Base-by-base conservation (phyloP, 2,113 vertebrate genomes). In the Indri indri region DNA sequence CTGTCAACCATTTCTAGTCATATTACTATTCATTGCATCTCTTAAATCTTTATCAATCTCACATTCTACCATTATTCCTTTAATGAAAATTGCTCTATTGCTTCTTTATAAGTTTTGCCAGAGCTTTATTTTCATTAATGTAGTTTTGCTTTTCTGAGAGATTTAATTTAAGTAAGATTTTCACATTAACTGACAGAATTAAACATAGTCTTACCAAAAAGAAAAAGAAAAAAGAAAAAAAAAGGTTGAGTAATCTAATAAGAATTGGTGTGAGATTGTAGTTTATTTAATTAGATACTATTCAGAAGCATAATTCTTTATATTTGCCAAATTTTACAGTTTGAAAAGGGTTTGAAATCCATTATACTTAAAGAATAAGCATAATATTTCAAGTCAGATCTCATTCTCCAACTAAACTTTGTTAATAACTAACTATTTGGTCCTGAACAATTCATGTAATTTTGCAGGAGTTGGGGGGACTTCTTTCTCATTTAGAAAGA, bases 81-180 rank as follows among this genome's bases (percentile, higher is more conserved):
- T 85, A 92, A 59, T 91, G 17, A 63, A 90, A 89, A 61, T n/a
- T 40, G n/a, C n/a, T 94, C 25, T 90, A 61, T 42, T 79, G 22
- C 2, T 83, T 74, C 71, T 79, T 91, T 92, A 34, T 71, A 70
- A 40, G 10, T 27, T 90, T 86, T 89, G 32, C 52, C 45, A 93
- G 47, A 82, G 37, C 3, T 88, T 93, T 88, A 18, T 71, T 88
- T 92, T 95, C 68, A 96, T 52, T 97, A 95, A 40, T 77, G n/a
- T 82, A 68, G 32, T 82, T 66, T 90, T 79, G 86, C 74, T 92
- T 96, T 92, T 90, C 61, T 89, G 9, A 50, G 22, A 88, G 73
- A 8, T 71, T 89, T 77, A 18, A 61, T 89, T 87, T 76, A 68
- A 65, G 30, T 82, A 89, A 70, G 32, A 82, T 86, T 84, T 92